Percentiles rank a stretch among this genome's conserved stretches.
phyloP scores from a whole-genome alignment of 2,113 vertebrate species.

The Bungarus multicinctus region DNA sequence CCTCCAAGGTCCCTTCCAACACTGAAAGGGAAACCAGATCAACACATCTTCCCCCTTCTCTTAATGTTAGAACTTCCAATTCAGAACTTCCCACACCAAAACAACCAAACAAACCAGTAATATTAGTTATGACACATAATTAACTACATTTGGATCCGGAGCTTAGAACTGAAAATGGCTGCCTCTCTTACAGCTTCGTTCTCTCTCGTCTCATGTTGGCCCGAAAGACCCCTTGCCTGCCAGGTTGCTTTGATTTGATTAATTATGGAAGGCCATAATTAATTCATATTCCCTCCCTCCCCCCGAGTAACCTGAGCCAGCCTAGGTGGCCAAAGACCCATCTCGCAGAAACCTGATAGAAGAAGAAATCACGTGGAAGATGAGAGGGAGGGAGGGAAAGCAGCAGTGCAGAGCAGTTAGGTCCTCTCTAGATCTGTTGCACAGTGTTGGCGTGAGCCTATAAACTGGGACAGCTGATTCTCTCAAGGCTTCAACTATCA shows the following conservation, averaged over 20 bases:
- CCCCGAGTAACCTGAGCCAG: conserved; percentile 7
- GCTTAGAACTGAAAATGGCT: background rate
- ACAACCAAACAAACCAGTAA: too few species aligned
- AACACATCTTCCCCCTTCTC: background rate
- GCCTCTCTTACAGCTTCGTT: background rate
- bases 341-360: conserved; percentile 7
- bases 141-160: background rate
- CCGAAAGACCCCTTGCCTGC: background rate
- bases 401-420: background rate
- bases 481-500: too few species aligned
- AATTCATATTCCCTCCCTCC: conserved; percentile 1
- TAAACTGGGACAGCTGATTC: background rate
- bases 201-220: background rate
- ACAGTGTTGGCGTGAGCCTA: background rate
- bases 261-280: conserved; percentile 4
- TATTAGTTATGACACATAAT: background rate
- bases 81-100: background rate
- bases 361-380: background rate
- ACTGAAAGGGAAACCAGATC: background rate
- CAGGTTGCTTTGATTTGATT: background rate
- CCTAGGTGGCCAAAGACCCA: background rate
- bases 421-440: background rate
- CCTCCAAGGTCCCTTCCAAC: too few species aligned
- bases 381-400: background rate
- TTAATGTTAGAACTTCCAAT: background rate